These are phyloP conservation scores for Vicugna pacos DNA, from an alignment of 2,113 vertebrate genomes.

Conservation along the genomic window DNA sequence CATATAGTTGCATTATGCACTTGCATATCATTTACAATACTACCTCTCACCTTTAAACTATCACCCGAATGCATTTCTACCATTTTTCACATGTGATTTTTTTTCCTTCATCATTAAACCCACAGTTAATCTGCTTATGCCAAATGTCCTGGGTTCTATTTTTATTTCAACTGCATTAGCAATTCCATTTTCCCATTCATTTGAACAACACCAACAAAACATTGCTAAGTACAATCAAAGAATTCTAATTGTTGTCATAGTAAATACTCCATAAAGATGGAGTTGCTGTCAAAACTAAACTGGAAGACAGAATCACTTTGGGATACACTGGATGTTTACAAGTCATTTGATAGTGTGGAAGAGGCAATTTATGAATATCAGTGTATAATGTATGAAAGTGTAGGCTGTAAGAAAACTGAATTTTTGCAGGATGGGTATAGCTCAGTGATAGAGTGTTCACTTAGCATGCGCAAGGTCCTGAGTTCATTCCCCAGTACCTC, in stretches of 20 bases:
- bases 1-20: neutral
- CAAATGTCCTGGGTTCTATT: neutral
- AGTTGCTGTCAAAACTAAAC: conserved; percentile 24
- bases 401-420: neutral
- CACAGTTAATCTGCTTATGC: neutral
- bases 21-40: neutral
- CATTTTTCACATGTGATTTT: neutral
- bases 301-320: neutral
- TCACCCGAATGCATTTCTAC: neutral
- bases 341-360: neutral
- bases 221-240: conserved; percentile 3
- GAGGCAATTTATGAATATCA: neutral
- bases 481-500: too few relatives aligned
- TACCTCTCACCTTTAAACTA: neutral
- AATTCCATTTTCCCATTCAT: conserved; percentile 17
- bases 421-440: neutral
- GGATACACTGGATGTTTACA: neutral
- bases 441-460: too few relatives aligned
- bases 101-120: neutral
- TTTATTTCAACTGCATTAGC: conserved; percentile 28
- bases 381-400: neutral
- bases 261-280: neutral
- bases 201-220: conserved; percentile 11
- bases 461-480: too few relatives aligned
- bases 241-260: neutral